Evolutionary conservation across 2,797 vertebrate genomes (phyloP), one percentile per base, ranked within the genome.

Genomic region (Babyrousa celebensis): DNA sequence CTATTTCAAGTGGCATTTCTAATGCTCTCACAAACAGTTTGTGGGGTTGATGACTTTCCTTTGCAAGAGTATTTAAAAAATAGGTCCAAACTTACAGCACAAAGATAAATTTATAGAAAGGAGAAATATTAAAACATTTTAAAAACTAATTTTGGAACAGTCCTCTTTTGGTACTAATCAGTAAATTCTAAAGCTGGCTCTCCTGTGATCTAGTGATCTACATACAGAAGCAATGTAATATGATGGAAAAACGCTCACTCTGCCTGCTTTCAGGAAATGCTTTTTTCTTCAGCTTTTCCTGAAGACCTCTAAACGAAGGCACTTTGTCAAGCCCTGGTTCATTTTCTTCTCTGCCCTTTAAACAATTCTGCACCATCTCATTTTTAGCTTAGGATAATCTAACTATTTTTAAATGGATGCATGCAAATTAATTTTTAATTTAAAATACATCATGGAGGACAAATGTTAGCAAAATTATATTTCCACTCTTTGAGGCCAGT

Each of bases 1-100:
- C 92, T 98, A 77, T 98, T 98, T 98, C 98, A 96, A 43, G 94
- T 98, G 98, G 97, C 97, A 97, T 32, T n/a, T 96, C 56, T 63
- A 78, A 68, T 29, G 25, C 85, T 93, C 96, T 86, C 92, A 79
- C 89, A 96, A 97, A 92, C 72, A 94, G 74, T 97, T 97, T 94
- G 88, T 94, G 43, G 77, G 94, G 74, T 82, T 96, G 67, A 71
- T 78, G 36, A 91, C 96, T 98, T 97, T 95, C 78, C 83, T 97
- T 97, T 97, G 96, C 94, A 92, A 86, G 23, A 97, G 27, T 71
- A 56, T 96, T 98, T 97, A 23, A 94, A 96, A 97, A 93, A 84
- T 79, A 93, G 78, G 54, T 87, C 93, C 87, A 96, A 79, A 96
- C 78, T 52, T 91, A 93, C 25, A 95, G 92, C 17, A 88, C 94